These are phyloP conservation scores for Cottoperca gobio DNA, from an alignment of 2,797 vertebrate genomes.

Conservation along the genomic window DNA sequence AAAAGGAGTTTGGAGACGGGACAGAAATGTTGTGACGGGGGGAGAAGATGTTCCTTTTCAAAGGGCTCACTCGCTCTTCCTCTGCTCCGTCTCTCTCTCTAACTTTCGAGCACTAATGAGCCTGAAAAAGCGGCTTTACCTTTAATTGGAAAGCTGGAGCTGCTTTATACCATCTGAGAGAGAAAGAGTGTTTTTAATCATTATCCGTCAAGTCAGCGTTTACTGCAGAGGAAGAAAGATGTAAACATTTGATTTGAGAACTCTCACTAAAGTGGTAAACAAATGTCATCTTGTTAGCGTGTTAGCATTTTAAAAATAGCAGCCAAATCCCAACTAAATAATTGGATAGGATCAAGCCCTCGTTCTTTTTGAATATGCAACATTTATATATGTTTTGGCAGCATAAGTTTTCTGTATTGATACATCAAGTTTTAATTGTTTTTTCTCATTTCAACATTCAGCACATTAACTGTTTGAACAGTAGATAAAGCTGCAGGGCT, in stretches of 20 bases:
- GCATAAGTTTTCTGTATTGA: not conserved
- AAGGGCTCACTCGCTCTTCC: constrained; percentile 26
- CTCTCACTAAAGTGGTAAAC: constrained; percentile 18
- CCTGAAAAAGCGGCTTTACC: constrained; percentile 33
- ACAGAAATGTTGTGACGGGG: constrained; percentile 13
- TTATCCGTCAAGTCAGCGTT: constrained; percentile 30
- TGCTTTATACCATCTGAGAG: constrained; percentile 2
- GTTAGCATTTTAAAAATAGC: constrained; percentile 38
- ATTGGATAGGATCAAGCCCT: constrained; percentile 36
- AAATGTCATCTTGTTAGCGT: constrained; percentile 19
- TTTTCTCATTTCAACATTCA: too few relatives aligned
- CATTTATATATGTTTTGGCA: constrained; percentile 10
- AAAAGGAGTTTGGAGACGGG: constrained; percentile 29
- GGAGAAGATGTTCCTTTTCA: constrained; percentile 12
- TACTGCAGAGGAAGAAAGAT: constrained; percentile 14
- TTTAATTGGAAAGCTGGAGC: constrained; percentile 46
- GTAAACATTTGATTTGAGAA: constrained; percentile 31
- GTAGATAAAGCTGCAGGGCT: not conserved
- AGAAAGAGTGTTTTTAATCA: constrained; percentile 2
- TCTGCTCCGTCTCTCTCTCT: constrained; percentile 5
- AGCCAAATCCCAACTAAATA: constrained; percentile 14
- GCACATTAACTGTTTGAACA: too few relatives aligned
- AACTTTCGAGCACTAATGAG: constrained; percentile 47
- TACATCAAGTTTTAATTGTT: not conserved
- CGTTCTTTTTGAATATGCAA: constrained; percentile 12